A percentile compares a stretch with the other conserved stretches of the same genome.
Evolutionary conservation across 2,797 vertebrate species (phyloP).

Genomic region (Danio albolineatus): DNA sequence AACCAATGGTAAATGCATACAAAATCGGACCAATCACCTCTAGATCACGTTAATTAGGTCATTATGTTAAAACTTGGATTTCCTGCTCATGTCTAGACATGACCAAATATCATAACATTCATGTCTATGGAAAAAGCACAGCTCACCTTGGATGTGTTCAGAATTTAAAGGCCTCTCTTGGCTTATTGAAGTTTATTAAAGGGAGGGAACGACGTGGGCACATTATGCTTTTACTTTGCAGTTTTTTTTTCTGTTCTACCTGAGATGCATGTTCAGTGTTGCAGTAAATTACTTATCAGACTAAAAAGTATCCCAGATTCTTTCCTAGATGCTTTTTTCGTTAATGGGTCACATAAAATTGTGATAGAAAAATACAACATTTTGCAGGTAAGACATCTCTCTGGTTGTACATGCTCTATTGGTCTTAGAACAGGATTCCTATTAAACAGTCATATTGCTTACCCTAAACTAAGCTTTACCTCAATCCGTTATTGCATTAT

Average conservation of each 20-base stretch:
- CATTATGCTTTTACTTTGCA: not conserved
- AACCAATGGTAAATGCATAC: conserved; percentile 15
- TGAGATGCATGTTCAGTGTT: conserved; percentile 15
- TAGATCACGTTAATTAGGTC: conserved; percentile 27
- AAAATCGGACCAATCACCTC: conserved; percentile 24
- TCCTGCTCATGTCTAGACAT: conserved; percentile 49
- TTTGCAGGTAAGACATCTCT: not conserved
- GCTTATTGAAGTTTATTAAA: not conserved
- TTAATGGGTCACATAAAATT: not conserved
- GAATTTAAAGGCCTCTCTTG: conserved; percentile 16
- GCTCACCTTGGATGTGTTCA: conserved; percentile 19
- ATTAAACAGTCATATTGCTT: not conserved
- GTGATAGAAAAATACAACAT: not conserved
- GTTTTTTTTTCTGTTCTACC: not conserved
- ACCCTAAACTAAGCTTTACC: not conserved
- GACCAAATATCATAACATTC: conserved; percentile 28
- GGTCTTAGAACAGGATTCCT: not conserved
- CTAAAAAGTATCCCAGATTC: not conserved
- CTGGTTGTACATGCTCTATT: not conserved
- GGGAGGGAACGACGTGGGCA: not conserved
- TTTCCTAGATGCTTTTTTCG: not conserved
- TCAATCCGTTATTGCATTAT: not conserved
- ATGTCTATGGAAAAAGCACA: conserved; percentile 25
- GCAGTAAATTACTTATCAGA: conserved; percentile 22
- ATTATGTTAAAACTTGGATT: conserved; percentile 46